Conservation (phyloP, 2,113 vertebrate species). For the Choloepus hoffmanni region DNA sequence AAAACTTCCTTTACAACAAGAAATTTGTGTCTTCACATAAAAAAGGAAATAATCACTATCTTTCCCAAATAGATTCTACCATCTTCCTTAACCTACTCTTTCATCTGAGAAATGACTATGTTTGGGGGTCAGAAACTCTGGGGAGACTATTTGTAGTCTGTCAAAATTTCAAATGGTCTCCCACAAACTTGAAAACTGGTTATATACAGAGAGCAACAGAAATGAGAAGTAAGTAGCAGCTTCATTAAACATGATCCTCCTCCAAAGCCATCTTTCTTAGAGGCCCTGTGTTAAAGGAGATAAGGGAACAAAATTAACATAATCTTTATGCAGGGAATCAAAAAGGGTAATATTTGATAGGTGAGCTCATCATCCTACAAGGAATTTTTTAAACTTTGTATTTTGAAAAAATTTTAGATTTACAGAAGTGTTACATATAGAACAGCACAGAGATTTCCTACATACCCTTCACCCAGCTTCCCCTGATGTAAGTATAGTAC, state of each 20-base stretch:
- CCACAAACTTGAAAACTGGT: constrained; percentile 70
- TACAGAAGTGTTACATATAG: neutral
- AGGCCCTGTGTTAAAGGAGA: neutral
- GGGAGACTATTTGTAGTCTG: constrained; percentile 68
- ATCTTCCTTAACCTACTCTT: constrained; percentile 84
- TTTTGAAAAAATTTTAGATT: constrained; percentile 34
- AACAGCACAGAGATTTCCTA: neutral
- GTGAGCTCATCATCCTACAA: neutral
- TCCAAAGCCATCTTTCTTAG: constrained; percentile 33
- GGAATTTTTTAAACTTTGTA: neutral
- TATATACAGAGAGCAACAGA: neutral
- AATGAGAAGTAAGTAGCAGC: neutral
- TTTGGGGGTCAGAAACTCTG: constrained; percentile 74
- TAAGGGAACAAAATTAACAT: constrained; percentile 9
- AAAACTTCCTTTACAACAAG: neutral
- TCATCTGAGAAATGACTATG: constrained; percentile 82
- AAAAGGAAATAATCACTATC: constrained; percentile 82
- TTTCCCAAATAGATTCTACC: constrained; percentile 76
- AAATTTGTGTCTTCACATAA: constrained; percentile 34
- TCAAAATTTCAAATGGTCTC: constrained; percentile 78
- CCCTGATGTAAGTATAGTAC: neutral
- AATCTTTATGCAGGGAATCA: neutral
- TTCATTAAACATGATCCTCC: constrained; percentile 44
- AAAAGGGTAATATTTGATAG: neutral
- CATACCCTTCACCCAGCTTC: neutral